phyloP scores from a whole-genome alignment of 2,797 vertebrate genomes.

The Spinibarbus caldwelli region DNA sequence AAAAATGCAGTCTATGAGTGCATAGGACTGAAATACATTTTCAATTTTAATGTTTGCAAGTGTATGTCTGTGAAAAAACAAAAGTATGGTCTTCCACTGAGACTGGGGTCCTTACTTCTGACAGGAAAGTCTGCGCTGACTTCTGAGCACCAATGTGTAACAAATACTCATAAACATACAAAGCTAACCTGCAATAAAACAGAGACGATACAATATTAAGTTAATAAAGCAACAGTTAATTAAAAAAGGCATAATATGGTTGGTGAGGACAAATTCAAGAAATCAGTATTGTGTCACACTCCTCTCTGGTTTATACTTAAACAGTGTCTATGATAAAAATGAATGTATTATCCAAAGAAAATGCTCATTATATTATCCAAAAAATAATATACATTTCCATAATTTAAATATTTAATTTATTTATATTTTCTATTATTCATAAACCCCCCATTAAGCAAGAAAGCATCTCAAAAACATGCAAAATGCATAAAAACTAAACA shows the following conservation, averaged over 20 bases:
- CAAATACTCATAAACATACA: slow-evolving; percentile 98
- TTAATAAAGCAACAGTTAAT: slow-evolving; percentile 53
- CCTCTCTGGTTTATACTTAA: not conserved
- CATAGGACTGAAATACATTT: not conserved
- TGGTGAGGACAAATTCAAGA: not conserved
- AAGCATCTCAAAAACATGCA: not conserved
- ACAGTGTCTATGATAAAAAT: not conserved
- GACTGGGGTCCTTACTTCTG: slow-evolving; percentile 84
- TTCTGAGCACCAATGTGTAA: slow-evolving; percentile 98
- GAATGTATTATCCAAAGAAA: not conserved
- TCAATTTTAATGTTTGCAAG: not conserved
- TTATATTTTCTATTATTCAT: not conserved
- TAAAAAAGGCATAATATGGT: slow-evolving; percentile 11
- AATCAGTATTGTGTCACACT: not conserved
- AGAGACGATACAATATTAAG: slow-evolving; percentile 62
- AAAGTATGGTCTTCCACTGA: not conserved
- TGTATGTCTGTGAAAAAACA: not conserved
- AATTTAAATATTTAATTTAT: not conserved
- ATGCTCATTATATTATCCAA: not conserved
- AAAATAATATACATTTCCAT: not conserved
- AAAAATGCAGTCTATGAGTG: not conserved
- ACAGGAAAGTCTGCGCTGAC: slow-evolving; percentile 98
- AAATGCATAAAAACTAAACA: slow-evolving; percentile 45
- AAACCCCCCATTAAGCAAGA: not conserved
- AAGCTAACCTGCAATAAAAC: slow-evolving; percentile 83